These are phyloP conservation scores for Trichosurus vulpecula DNA, from an alignment of 2,797 vertebrate genomes.

Conservation along the genomic window DNA sequence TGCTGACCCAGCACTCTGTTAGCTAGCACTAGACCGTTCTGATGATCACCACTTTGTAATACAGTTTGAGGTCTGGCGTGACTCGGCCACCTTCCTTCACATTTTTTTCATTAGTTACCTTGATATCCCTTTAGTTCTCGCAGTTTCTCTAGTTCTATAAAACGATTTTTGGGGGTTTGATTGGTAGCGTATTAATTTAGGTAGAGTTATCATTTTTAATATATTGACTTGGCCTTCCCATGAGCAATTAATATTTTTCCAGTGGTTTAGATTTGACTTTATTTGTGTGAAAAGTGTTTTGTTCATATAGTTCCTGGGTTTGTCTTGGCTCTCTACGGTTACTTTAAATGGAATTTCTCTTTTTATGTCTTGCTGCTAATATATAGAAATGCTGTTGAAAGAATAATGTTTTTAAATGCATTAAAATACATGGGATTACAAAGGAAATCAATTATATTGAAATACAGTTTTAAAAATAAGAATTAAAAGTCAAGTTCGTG, in stretches of 20 bases:
- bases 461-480: neutral
- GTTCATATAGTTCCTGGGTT: neutral
- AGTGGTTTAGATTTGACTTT: neutral
- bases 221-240: neutral
- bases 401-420: neutral
- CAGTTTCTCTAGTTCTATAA: neutral
- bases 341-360: neutral
- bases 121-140: neutral
- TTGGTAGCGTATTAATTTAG: neutral
- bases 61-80: neutral
- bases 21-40: neutral
- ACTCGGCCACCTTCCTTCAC: neutral
- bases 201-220: neutral
- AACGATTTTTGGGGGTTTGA: neutral
- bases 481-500: neutral
- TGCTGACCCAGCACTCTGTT: neutral
- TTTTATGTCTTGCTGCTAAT: no score
- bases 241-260: neutral
- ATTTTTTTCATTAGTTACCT: neutral
- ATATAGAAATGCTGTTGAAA: no score
- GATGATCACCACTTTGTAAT: neutral
- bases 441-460: neutral
- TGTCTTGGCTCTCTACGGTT: neutral
- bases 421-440: neutral
- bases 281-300: neutral